Evolutionary conservation across 2,113 vertebrate species (phyloP).

Genomic region (Formicarius rufipectus): DNA sequence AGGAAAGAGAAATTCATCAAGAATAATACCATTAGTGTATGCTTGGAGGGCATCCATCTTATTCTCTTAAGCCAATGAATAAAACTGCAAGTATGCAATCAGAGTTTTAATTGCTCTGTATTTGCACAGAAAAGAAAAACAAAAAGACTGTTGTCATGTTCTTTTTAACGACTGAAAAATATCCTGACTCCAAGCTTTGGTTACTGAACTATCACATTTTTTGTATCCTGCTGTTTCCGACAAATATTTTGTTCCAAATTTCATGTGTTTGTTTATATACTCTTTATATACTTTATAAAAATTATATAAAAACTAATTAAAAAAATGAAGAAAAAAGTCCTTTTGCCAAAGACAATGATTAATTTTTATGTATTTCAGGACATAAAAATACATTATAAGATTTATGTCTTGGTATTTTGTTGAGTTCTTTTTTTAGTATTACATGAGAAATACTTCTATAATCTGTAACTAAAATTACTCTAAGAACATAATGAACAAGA

Average conservation of each 20-base stretch:
- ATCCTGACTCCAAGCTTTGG: conserved; percentile 30
- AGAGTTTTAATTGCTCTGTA: conserved; percentile 60
- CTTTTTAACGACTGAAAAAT: conserved; percentile 71
- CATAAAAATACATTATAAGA: background rate
- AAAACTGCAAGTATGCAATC: conserved; percentile 70
- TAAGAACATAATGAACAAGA: background rate
- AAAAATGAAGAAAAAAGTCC: fast-evolving
- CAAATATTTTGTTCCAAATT: background rate
- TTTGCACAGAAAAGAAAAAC: conserved; percentile 45
- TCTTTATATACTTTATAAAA: background rate
- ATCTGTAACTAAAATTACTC: background rate
- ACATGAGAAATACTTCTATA: background rate
- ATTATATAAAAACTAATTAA: background rate
- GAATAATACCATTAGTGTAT: conserved; percentile 77
- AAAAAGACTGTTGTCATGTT: conserved; percentile 64
- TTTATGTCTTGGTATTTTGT: background rate
- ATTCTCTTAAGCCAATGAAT: conserved; percentile 73
- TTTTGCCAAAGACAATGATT: background rate
- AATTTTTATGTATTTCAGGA: background rate
- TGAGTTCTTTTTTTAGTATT: fast-evolving
- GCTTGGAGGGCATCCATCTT: conserved; percentile 79
- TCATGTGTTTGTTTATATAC: background rate
- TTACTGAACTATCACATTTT: conserved; percentile 45
- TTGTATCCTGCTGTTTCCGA: background rate
- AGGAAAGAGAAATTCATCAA: conserved; percentile 81